Evolutionary conservation across 2,797 vertebrate genomes (phyloP), one percentile per base, ranked within the genome.

Genomic region (Siniperca obscura): DNA sequence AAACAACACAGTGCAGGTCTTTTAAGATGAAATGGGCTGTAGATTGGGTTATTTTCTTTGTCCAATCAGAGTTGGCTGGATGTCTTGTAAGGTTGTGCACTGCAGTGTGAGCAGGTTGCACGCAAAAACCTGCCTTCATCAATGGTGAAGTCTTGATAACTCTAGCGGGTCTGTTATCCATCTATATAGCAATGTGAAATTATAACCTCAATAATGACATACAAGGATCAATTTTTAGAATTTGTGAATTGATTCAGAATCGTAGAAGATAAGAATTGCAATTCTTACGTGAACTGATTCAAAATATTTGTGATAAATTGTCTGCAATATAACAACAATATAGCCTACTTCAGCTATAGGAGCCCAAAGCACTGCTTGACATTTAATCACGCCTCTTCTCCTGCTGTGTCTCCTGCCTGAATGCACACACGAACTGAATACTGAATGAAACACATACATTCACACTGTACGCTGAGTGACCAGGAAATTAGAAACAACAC

Each of bases 401-500:
- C 44, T 56, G 22, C 52, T 50, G 42, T 25, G 68, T 30, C 59
- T 76, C 53, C 34, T 61, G 46, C 57, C 42, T 66, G 61, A 72
- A 60, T 4, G 21, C 46, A 56, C 72, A 68, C 50, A 74, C 5
- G 0, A 42, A 44, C 40, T 60, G 74, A 80, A 71, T 25, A 52
- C 61, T 83, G 56, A 71, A 55, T 56, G n/a, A 70, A 53, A 40
- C 7, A 4, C 34, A 44, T 2, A 13, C 36, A 57, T 22, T 5
- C 27, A 27, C 22, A 55, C 27, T 44, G 40, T 19, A 52, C 68
- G 50, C 48, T 2, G 21, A 56, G 38, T 13, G 34, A 74, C 56
- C 73, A 73, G 74, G 74, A 83, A 80, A 80, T 77, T 19, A 76
- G 19, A 61, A 30, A 30, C 30, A 70, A 79, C 73, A 81, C 64